Evolutionary conservation across 2,113 vertebrate species (phyloP).

Genomic region (Uria aalge): DNA sequence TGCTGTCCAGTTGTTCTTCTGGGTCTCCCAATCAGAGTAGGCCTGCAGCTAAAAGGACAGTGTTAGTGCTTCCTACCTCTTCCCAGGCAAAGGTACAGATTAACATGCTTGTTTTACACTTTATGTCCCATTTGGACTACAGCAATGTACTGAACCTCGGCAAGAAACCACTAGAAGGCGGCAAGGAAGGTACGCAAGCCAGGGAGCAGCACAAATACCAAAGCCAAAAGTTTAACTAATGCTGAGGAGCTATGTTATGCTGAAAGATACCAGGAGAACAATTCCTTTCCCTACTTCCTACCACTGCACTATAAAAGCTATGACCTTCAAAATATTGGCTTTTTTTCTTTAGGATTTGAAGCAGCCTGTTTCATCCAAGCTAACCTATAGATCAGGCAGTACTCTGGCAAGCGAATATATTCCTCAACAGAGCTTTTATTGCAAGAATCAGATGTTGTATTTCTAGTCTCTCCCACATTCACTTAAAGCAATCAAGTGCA

Average conservation of each 20-base stretch:
- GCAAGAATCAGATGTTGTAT: background rate
- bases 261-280: background rate
- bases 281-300: background rate
- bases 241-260: background rate
- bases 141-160: background rate
- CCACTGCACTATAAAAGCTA: background rate
- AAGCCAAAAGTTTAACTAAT: background rate
- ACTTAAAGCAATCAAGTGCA: background rate
- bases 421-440: background rate
- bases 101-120: background rate
- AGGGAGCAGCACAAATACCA: background rate
- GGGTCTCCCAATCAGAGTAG: background rate
- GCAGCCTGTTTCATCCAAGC: background rate
- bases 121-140: background rate
- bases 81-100: background rate
- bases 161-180: background rate
- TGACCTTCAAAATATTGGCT: background rate
- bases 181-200: background rate
- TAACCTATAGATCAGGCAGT: background rate
- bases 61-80: background rate
- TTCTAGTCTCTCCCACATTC: background rate
- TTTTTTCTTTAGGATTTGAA: background rate
- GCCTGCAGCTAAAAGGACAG: background rate
- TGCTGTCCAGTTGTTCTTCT: background rate
- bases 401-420: background rate